Conservation (phyloP, 92 coral and sea anemone genomes). For the Bergia puertoricense region DNA sequence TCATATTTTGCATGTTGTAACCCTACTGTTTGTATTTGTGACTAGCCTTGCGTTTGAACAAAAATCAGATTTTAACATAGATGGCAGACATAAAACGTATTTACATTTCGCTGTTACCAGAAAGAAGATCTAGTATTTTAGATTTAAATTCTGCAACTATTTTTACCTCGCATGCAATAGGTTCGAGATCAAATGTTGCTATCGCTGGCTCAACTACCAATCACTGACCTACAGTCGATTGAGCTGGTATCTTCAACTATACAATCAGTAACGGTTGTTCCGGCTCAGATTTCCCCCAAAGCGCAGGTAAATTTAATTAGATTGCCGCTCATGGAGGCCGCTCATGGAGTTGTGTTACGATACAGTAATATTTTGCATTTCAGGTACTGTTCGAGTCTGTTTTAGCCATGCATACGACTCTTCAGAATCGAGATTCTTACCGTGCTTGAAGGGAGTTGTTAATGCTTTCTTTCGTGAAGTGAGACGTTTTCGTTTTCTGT, state of each 20-base stretch:
- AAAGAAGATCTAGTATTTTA: neutral
- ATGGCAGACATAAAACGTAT: neutral
- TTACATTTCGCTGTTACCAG: neutral
- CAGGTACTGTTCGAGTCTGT: too few relatives aligned
- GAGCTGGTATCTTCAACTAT: constrained; percentile 58
- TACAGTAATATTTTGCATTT: too few relatives aligned
- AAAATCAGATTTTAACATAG: neutral
- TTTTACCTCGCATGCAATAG: constrained; percentile 22
- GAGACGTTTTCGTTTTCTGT: too few relatives aligned
- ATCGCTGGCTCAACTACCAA: constrained; percentile 44
- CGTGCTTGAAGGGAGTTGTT: too few relatives aligned
- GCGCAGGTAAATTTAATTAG: constrained; percentile 65
- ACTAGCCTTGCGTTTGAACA: neutral
- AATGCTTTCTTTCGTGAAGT: too few relatives aligned
- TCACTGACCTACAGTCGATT: constrained; percentile 49
- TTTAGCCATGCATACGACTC: too few relatives aligned
- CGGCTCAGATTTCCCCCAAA: constrained; percentile 46
- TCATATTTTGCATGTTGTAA: too few relatives aligned
- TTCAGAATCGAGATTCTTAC: too few relatives aligned
- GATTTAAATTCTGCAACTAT: neutral
- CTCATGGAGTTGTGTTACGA: neutral
- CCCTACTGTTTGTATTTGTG: too few relatives aligned
- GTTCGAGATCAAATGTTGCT: constrained; percentile 52
- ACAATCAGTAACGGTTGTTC: constrained; percentile 47
- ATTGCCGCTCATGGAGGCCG: neutral